Percentiles rank a stretch among this genome's conserved stretches.
These are phyloP conservation scores for Nannoperca obscura DNA, from an alignment of 2,797 vertebrate genomes.

Conservation along the genomic window DNA sequence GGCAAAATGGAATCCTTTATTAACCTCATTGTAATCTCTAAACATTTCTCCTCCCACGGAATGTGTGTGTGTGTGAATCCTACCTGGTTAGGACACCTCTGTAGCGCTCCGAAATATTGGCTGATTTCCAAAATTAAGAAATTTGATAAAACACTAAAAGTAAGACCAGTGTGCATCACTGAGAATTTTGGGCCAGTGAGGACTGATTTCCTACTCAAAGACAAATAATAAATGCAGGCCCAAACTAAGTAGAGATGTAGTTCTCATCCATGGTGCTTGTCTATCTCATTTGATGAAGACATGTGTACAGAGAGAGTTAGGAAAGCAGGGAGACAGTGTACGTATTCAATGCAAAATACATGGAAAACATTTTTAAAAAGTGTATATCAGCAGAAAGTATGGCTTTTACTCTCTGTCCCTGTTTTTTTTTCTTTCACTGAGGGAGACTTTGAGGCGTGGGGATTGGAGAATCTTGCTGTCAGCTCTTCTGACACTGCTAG, in stretches of 20 bases:
- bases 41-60: background rate
- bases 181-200: background rate
- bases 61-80: background rate
- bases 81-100: background rate
- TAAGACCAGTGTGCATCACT: background rate
- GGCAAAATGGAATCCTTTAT: slow-evolving; percentile 6
- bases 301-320: background rate
- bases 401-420: slow-evolving; percentile 42
- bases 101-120: background rate
- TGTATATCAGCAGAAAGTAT: slow-evolving; percentile 59
- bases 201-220: background rate
- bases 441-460: slow-evolving; percentile 29
- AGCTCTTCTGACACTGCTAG: slow-evolving; percentile 63
- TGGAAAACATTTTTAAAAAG: slow-evolving; percentile 26
- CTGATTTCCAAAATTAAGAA: background rate
- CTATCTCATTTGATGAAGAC: slow-evolving; percentile 17
- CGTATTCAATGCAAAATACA: slow-evolving; percentile 16
- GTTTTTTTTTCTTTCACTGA: slow-evolving; percentile 1
- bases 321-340: slow-evolving; percentile 4
- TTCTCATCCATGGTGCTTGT: background rate
- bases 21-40: background rate
- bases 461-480: slow-evolving; percentile 61
- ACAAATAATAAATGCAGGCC: background rate
- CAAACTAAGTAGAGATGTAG: background rate
- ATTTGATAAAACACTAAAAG: background rate